These are phyloP conservation scores for Drosophila gunungcola DNA, from an alignment of 1,140 invertebrate species.

Conservation along the genomic window DNA sequence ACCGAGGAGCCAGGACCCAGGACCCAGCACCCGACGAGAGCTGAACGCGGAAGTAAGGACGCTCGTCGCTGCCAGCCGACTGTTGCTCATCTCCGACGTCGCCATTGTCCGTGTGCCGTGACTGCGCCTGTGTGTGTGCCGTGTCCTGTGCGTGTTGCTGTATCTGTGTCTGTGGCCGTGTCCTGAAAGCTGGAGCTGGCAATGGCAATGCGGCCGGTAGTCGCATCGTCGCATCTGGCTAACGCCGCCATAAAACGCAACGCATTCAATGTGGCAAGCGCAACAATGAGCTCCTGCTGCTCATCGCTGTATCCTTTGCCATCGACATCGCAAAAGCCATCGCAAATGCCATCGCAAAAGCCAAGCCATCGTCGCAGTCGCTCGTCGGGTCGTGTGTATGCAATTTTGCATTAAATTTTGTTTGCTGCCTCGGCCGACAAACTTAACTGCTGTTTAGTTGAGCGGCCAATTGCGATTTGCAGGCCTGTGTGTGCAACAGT, in stretches of 20 bases:
- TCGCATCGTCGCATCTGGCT: conserved; percentile 80
- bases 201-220: conserved; percentile 80
- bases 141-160: conserved; percentile 10
- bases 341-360: not conserved
- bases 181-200: conserved; percentile 55
- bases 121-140: conserved; percentile 16
- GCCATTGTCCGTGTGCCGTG: conserved; percentile 36
- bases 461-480: conserved; percentile 7
- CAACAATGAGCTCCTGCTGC: conserved; percentile 74
- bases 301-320: conserved; percentile 26
- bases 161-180: conserved; percentile 21
- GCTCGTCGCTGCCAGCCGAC: conserved; percentile 33
- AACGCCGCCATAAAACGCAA: conserved; percentile 81
- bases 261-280: conserved; percentile 83
- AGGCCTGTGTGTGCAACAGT: conserved; percentile 1
- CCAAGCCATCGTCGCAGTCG: conserved; percentile 18
- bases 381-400: conserved; percentile 74
- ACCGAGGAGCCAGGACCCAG: not conserved
- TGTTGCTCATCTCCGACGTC: conserved; percentile 73
- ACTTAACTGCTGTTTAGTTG: conserved; percentile 72
- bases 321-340: conserved; percentile 12
- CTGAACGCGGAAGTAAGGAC: conserved; percentile 34
- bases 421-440: conserved; percentile 52
- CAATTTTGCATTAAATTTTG: conserved; percentile 81
- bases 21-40: conserved; percentile 33